Evolutionary conservation across 1,140 invertebrate species (phyloP).

Genomic region (Teleogryllus occipitalis): DNA sequence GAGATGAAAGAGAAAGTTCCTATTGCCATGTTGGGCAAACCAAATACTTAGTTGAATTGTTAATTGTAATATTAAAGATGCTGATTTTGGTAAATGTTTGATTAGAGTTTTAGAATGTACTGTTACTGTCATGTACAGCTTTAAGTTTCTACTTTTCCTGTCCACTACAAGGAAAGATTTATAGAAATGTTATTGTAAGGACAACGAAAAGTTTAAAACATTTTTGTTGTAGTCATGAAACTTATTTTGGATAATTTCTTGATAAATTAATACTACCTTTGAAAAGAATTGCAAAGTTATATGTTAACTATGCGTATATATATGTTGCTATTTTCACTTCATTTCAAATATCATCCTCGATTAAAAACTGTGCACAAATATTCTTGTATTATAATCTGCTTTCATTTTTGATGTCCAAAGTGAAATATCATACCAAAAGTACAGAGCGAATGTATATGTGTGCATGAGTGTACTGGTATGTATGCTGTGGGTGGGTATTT

Average conservation of each 20-base stretch:
- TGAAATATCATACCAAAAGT: neutral
- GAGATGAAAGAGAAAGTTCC: neutral
- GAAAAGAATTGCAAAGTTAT: neutral
- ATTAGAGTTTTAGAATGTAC: slow-evolving; percentile 5
- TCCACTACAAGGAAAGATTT: neutral
- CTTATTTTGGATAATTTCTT: neutral
- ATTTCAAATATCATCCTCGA: neutral
- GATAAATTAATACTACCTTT: neutral
- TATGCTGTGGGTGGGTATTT: neutral
- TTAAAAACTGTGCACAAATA: neutral
- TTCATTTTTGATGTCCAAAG: neutral
- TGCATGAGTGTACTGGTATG: neutral
- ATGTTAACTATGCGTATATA: neutral
- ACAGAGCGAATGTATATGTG: neutral
- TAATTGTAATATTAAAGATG: neutral
- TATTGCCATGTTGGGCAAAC: slow-evolving; percentile 1
- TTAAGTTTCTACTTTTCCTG: neutral
- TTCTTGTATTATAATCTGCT: neutral
- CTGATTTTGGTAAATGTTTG: neutral
- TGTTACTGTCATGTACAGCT: slow-evolving; percentile 4
- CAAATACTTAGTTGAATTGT: slow-evolving; percentile 5
- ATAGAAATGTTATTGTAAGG: neutral
- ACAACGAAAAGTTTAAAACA: neutral
- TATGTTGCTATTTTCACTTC: neutral
- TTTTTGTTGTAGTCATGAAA: neutral